A percentile compares a stretch with the other conserved stretches of the same genome.
These are phyloP conservation scores for Xanthorhoe spadicearia DNA, from an alignment of 2,888 invertebrate species.

Conservation along the genomic window DNA sequence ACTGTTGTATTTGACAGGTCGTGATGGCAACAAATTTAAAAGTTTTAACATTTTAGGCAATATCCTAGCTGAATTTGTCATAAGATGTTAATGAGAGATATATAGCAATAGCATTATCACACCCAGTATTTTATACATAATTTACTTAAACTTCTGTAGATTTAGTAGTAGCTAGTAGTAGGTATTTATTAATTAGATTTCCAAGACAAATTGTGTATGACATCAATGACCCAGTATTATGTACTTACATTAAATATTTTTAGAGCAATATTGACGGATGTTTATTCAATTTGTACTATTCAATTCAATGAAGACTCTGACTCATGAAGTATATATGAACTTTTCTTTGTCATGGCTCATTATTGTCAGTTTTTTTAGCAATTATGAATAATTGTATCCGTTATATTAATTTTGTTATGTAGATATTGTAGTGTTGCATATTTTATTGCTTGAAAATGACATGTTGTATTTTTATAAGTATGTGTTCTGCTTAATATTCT, in stretches of 20 bases:
- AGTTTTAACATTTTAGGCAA: too few relatives aligned
- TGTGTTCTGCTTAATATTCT: background rate
- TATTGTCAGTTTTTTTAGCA: too few relatives aligned
- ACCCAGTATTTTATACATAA: background rate
- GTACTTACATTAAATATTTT: constrained; percentile 22
- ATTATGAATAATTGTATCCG: background rate
- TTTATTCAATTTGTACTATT: constrained; percentile 10
- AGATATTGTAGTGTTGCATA: background rate
- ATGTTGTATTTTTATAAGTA: background rate
- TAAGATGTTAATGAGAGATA: too few relatives aligned
- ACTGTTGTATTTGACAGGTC: too few relatives aligned
- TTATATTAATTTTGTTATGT: background rate
- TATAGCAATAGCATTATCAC: background rate
- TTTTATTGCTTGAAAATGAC: background rate
- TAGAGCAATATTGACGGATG: constrained; percentile 12
- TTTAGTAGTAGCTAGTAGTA: background rate
- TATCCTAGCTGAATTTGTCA: too few relatives aligned
- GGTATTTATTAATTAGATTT: background rate
- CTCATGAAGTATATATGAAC: too few relatives aligned
- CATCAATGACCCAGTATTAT: constrained; percentile 17
- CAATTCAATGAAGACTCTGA: background rate
- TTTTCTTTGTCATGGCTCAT: too few relatives aligned
- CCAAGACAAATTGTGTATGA: background rate
- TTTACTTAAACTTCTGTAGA: background rate
- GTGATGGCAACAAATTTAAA: too few relatives aligned